phyloP scores from a whole-genome alignment of 2,888 invertebrate species.

The Napeogenes inachia region DNA sequence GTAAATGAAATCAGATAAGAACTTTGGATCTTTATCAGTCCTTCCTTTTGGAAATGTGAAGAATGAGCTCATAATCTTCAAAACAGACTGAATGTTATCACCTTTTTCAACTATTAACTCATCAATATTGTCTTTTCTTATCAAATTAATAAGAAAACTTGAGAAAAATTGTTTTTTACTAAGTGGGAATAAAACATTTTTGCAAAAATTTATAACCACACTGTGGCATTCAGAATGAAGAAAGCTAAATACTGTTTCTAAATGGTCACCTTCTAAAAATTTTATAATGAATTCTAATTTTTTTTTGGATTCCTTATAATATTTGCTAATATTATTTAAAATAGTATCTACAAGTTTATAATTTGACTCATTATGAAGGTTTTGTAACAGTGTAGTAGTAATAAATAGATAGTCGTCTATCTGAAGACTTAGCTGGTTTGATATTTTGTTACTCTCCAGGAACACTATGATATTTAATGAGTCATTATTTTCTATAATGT shows the following conservation, averaged over 20 bases:
- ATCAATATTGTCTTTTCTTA: constrained; percentile 59
- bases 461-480: constrained; percentile 48
- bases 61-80: constrained; percentile 64
- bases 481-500: constrained; percentile 46
- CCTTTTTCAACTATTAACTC: constrained; percentile 62
- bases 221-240: constrained; percentile 47
- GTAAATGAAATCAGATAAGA: constrained; percentile 58
- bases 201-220: constrained; percentile 50
- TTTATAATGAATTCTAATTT: constrained; percentile 63
- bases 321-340: constrained; percentile 48
- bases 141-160: constrained; percentile 57
- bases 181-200: constrained; percentile 56
- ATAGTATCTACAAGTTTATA: constrained; percentile 41
- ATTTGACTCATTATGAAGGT: constrained; percentile 39
- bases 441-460: constrained; percentile 57
- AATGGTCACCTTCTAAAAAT: constrained; percentile 51
- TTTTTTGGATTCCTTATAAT: constrained; percentile 61
- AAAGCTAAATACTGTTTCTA: constrained; percentile 60
- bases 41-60: constrained; percentile 56
- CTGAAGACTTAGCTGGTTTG: constrained; percentile 46
- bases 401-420: constrained; percentile 54
- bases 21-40: constrained; percentile 44
- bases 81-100: constrained; percentile 64
- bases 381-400: constrained; percentile 49
- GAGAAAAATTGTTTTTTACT: constrained; percentile 57